Evolutionary conservation across 2,113 vertebrate species (phyloP).

Genomic region (Oenanthe oenanthe): DNA sequence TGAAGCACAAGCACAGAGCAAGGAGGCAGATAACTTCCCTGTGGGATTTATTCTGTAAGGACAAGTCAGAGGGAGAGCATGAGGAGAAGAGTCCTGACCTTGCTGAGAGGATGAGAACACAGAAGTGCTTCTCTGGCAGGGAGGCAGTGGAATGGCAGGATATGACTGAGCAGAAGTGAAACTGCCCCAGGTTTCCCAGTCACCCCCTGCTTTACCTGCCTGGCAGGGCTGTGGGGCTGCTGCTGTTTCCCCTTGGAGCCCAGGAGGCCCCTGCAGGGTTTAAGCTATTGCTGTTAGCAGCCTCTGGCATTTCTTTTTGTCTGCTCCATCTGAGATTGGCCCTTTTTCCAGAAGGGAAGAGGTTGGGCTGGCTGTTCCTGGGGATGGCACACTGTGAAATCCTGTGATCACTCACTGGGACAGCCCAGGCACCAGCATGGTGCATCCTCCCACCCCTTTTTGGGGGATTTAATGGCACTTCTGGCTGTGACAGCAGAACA

Average conservation of each 20-base stretch:
- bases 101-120: background rate
- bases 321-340: background rate
- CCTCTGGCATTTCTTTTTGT: background rate
- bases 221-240: accelerated
- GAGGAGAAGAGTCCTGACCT: background rate
- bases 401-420: background rate
- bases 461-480: background rate
- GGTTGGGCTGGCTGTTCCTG: background rate
- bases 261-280: background rate
- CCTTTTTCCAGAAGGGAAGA: background rate
- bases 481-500: accelerated
- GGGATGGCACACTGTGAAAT: background rate
- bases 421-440: background rate
- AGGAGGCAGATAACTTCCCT: background rate
- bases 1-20: background rate
- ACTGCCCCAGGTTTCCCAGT: background rate
- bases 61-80: background rate
- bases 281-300: background rate
- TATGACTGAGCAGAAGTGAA: background rate
- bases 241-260: background rate
- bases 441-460: background rate
- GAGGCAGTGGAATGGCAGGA: accelerated
- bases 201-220: background rate
- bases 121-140: background rate
- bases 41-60: background rate